Conservation (phyloP, 1,140 invertebrate species). For the Ridgeia piscesae region DNA sequence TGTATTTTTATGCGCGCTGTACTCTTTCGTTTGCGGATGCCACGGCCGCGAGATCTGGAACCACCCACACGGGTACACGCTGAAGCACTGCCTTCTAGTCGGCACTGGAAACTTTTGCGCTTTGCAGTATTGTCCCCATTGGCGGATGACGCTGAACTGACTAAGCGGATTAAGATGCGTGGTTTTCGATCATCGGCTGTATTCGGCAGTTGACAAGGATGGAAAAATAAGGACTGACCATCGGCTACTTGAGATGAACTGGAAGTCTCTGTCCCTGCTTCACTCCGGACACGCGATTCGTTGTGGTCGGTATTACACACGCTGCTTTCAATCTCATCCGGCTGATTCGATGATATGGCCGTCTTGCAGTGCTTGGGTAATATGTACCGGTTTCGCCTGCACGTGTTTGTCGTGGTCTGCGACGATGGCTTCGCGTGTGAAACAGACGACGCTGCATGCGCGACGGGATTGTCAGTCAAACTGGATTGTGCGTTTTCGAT, state of each 20-base stretch:
- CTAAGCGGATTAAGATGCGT: background rate
- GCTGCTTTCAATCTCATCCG: background rate
- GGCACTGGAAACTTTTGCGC: background rate
- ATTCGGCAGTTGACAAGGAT: background rate
- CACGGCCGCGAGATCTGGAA: background rate
- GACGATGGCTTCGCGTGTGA: background rate
- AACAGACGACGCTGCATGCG: background rate
- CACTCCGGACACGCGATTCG: background rate
- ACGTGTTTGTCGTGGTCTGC: background rate
- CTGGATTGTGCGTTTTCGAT: background rate
- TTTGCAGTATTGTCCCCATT: background rate
- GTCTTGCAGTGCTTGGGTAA: background rate
- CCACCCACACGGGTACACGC: background rate
- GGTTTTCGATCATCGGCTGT: background rate
- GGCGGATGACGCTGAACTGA: background rate
- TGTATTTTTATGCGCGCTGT: background rate
- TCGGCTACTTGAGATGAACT: background rate
- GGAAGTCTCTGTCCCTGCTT: background rate
- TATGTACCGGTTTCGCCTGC: background rate
- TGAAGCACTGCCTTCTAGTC: background rate
- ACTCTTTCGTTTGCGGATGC: background rate
- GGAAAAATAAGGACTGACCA: background rate
- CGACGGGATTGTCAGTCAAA: background rate
- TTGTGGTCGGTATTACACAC: background rate
- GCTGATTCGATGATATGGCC: background rate